phyloP scores from a whole-genome alignment of 2,113 vertebrate genomes.

The Cettia cetti region DNA sequence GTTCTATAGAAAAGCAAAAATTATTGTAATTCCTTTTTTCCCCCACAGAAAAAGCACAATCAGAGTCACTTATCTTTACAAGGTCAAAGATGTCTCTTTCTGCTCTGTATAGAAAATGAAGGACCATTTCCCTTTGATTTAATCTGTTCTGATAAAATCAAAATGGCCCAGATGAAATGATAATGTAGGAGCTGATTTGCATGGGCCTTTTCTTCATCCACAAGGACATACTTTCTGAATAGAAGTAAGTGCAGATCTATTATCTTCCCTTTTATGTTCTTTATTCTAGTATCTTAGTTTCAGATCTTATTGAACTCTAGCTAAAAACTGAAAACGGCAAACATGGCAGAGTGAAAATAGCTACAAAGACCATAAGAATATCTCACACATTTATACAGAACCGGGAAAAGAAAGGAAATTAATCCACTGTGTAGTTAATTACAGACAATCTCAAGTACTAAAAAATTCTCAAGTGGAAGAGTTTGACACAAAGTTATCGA shows the following conservation, averaged over 20 bases:
- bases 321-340: conserved; percentile 33
- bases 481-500: conserved; percentile 26
- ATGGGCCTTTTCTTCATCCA: not conserved
- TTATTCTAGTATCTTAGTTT: conserved; percentile 18
- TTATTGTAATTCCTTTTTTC: not conserved
- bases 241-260: not conserved
- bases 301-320: conserved; percentile 11
- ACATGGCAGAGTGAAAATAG: conserved; percentile 11
- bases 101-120: not conserved
- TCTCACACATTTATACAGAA: conserved; percentile 11
- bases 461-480: conserved; percentile 40
- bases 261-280: conserved; percentile 31
- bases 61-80: not conserved
- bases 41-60: not conserved
- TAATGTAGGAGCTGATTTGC: not conserved
- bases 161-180: not conserved
- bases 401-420: conserved; percentile 42
- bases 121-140: not conserved
- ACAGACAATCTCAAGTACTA: conserved; percentile 17
- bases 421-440: not conserved
- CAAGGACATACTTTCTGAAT: not conserved
- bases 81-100: not conserved
- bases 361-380: not conserved
- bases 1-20: not conserved
- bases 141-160: not conserved